A percentile compares a stretch with the other conserved stretches of the same genome.
phyloP scores from a whole-genome alignment of 2,797 vertebrate genomes.

The Denticeps clupeoides region DNA sequence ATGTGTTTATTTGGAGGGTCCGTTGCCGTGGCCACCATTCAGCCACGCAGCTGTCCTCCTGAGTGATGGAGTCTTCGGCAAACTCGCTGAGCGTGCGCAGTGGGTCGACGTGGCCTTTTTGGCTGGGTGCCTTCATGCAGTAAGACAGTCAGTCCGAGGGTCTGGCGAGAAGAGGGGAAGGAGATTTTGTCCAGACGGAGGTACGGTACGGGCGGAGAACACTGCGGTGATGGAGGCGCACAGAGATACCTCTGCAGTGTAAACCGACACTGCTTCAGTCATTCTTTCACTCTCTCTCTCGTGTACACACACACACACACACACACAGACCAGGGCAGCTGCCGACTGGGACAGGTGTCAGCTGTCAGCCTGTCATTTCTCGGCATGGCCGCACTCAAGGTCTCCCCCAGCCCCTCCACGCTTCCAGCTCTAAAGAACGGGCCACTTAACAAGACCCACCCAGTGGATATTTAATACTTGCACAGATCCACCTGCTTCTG shows the following conservation, averaged over 20 bases:
- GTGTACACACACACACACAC: conserved; percentile 7
- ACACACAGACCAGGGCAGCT: conserved; percentile 13
- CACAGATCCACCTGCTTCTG: too few relatives aligned
- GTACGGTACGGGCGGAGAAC: not conserved
- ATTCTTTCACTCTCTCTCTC: too few relatives aligned
- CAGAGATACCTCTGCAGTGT: not conserved
- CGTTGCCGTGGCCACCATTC: conserved; percentile 33
- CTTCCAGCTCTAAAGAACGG: conserved; percentile 5
- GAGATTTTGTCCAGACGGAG: not conserved
- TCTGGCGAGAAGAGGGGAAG: not conserved
- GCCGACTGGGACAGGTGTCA: conserved; percentile 38
- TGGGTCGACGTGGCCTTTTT: conserved; percentile 9
- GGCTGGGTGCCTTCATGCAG: conserved; percentile 30
- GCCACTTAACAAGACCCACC: not conserved
- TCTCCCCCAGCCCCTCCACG: conserved; percentile 3
- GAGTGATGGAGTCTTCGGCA: conserved; percentile 32
- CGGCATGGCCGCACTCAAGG: too few relatives aligned
- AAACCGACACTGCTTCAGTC: too few relatives aligned
- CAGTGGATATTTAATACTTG: too few relatives aligned
- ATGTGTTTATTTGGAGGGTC: conserved; percentile 21
- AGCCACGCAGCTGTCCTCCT: conserved; percentile 50
- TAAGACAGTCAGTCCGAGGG: conserved; percentile 8
- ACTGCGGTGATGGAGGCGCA: too few relatives aligned
- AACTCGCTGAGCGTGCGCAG: conserved; percentile 32
- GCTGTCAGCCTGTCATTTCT: conserved; percentile 23